Percentiles rank a stretch among this genome's conserved stretches.
Evolutionary conservation across 1,140 invertebrate species (phyloP).

Genomic region (Nasonia giraulti): DNA sequence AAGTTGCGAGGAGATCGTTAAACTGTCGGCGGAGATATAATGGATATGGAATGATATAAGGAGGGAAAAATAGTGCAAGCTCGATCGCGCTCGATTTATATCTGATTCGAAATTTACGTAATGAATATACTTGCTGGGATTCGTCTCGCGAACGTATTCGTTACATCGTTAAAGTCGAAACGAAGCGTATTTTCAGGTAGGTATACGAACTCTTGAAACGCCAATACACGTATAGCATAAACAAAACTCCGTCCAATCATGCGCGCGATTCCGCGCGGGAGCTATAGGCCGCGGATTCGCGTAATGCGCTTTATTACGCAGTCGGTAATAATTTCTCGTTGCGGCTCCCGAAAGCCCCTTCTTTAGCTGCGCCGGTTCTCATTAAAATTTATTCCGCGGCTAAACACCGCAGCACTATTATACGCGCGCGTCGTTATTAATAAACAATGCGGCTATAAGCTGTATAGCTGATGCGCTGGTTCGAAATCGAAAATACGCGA

Average conservation of each 20-base stretch:
- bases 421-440: constrained; percentile 24
- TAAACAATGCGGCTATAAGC: background rate
- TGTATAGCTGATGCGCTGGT: background rate
- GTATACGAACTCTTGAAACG: no score
- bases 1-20: background rate
- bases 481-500: constrained; percentile 39
- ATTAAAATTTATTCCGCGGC: background rate
- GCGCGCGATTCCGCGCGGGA: background rate
- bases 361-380: background rate
- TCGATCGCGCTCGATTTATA: background rate
- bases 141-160: no score
- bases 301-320: background rate
- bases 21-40: background rate
- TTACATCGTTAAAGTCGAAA: background rate
- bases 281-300: background rate
- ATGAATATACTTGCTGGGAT: background rate
- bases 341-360: background rate
- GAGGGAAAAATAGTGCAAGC: no score
- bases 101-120: background rate
- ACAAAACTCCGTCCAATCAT: background rate
- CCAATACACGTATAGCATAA: background rate
- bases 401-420: background rate
- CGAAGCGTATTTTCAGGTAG: no score
- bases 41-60: background rate
- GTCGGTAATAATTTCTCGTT: constrained; percentile 15